Percentiles rank a stretch among this genome's conserved stretches.
Conservation (phyloP, 2,113 vertebrate species). For the Zosterops borbonicus region DNA sequence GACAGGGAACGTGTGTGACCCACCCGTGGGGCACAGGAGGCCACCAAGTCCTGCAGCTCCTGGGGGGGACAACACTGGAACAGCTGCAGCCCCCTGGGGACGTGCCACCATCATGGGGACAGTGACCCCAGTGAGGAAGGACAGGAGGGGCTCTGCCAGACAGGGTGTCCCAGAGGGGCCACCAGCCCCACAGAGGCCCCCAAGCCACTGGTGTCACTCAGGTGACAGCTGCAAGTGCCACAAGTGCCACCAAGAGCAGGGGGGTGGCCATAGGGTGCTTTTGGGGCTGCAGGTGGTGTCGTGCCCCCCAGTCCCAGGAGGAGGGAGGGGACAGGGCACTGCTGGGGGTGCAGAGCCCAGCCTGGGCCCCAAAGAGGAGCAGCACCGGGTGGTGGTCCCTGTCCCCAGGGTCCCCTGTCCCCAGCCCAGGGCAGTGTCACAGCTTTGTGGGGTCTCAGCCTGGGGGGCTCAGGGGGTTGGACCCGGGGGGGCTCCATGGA, state of each 20-base stretch:
- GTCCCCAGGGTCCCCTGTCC: not conserved
- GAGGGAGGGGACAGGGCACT: not conserved
- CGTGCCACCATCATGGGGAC: not conserved
- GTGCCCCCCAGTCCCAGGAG: not conserved
- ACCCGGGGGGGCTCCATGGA: not conserved
- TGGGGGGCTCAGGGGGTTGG: no score
- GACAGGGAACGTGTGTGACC: not conserved
- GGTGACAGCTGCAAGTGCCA: not conserved
- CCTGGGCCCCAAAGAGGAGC: not conserved
- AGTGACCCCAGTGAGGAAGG: not conserved
- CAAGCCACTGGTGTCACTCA: not conserved
- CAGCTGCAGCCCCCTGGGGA: not conserved
- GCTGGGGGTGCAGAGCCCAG: not conserved
- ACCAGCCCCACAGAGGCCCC: not conserved
- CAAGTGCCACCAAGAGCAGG: fast-evolving
- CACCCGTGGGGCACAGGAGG: not conserved
- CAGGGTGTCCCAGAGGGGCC: not conserved
- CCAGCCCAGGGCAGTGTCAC: not conserved
- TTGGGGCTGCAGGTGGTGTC: fast-evolving
- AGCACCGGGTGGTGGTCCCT: not conserved
- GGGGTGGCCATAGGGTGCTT: fast-evolving
- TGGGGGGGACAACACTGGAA: not conserved
- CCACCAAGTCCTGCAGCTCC: not conserved
- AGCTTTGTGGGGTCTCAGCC: not conserved
- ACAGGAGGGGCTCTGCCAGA: not conserved